Base-by-base conservation (phyloP, 92 coral and sea anemone species). In the Porites divaricata region DNA sequence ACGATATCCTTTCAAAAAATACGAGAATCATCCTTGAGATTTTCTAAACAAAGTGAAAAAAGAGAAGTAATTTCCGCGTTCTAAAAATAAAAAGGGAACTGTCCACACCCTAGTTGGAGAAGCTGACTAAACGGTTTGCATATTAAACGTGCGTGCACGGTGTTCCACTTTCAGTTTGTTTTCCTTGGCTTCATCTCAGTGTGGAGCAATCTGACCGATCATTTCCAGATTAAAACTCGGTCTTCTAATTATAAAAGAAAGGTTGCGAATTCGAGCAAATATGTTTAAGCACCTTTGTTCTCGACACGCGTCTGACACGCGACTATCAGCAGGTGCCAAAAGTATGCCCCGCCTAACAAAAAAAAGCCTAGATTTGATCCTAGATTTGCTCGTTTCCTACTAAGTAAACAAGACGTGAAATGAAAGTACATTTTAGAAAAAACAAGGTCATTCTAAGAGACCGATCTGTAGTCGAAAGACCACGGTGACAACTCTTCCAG, bases 291-390 rank as follows among this genome's bases (percentile, higher is more conserved):
- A 81, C 94, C 88, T 85, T 94, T 94, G 98, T 94, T 90, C 19
- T 19, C 56, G 95, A 80, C 98, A 94, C 98, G 98, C 95, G 98
- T 85, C 94, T 14, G 87, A 57, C 95, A 91, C 95, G 95, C 95
- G 95, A 78, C 77, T 48, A 72, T 13, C 96, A 81, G 94, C 98
- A 94, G 98, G 98, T 94, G 98, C 90, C 87, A 85, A 72, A 57
- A 63, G 59, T 80, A 57, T 54, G 72, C 80, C 76, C 80, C 72
- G 64, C 83, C 82, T 69, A 72, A 75, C 85, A 72, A 48, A 78
- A 79, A 81, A 68, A 79, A 80, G n/a, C 88, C 84, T 67, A 66
- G 85, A 72, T 84, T 88, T 64, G 76, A 70, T 62, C 83, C 25
- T 56, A 78, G 75, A n/a, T 84, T 57, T 71, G 77, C 26, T 75